A percentile compares a stretch with the other conserved stretches of the same genome.
Evolutionary conservation across 2,797 vertebrate species (phyloP).

Genomic region (Lophotriccus pileatus): DNA sequence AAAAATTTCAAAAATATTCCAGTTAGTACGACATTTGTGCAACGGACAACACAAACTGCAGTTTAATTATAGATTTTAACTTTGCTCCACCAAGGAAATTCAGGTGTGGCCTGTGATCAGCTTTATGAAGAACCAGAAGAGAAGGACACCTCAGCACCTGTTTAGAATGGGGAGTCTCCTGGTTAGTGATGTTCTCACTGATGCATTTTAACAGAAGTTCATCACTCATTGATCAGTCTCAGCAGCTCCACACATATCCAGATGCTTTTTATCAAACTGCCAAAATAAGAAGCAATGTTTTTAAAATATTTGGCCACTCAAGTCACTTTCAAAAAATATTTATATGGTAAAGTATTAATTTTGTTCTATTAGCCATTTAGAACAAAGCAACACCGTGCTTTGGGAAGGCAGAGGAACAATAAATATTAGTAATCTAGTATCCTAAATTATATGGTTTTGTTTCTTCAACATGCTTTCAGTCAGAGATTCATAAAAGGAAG

Average conservation of each 20-base stretch:
- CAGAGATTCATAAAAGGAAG: background rate
- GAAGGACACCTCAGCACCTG: background rate
- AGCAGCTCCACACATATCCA: background rate
- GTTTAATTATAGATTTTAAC: background rate
- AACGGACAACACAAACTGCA: background rate
- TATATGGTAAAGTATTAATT: background rate
- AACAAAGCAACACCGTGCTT: background rate
- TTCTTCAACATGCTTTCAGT: background rate
- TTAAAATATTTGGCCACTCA: background rate
- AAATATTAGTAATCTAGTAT: background rate
- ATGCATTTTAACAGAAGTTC: background rate
- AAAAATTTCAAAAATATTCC: background rate
- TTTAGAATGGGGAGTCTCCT: background rate
- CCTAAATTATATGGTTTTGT: background rate
- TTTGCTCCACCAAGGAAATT: accelerated
- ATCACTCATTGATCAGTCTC: background rate
- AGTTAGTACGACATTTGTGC: background rate
- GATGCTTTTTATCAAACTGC: background rate
- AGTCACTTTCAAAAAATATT: background rate
- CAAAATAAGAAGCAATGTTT: background rate
- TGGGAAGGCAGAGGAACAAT: background rate
- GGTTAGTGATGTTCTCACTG: background rate
- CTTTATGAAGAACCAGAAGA: background rate
- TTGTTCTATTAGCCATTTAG: background rate
- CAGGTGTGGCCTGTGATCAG: background rate